Evolutionary conservation across 92 coral and sea anemone genomes (phyloP).

Genomic region (Porites cylindrica): DNA sequence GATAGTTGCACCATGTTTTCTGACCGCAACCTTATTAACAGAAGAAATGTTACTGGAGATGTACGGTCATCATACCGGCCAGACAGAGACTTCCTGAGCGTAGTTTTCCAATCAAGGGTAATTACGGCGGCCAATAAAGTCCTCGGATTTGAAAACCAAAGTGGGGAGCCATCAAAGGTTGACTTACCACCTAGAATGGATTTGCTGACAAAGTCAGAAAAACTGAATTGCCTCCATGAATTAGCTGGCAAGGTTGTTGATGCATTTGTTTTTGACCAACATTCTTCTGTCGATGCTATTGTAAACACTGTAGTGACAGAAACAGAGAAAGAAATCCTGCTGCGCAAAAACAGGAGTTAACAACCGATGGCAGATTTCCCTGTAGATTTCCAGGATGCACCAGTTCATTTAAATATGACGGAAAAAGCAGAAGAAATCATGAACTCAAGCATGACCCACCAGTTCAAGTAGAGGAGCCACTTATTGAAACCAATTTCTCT

Average conservation of each 20-base stretch:
- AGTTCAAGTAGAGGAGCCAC: constrained; percentile 34
- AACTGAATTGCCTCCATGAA: constrained; percentile 38
- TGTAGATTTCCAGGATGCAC: constrained; percentile 69
- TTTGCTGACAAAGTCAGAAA: constrained; percentile 37
- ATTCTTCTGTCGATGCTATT: constrained; percentile 14
- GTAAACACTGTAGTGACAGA: constrained; percentile 41
- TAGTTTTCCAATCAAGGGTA: constrained; percentile 58
- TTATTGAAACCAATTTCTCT: constrained; percentile 7
- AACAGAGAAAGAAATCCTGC: constrained; percentile 46
- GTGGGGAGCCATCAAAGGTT: constrained; percentile 48
- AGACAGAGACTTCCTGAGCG: constrained; percentile 57
- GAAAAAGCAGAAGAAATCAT: constrained; percentile 68
- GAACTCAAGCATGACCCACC: constrained; percentile 70
- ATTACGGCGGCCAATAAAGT: constrained; percentile 63
- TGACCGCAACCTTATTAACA: too few species aligned
- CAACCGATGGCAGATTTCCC: constrained; percentile 68
- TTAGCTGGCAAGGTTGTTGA: constrained; percentile 61
- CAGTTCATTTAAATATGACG: constrained; percentile 67
- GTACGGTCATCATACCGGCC: constrained; percentile 58
- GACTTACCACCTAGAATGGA: constrained; percentile 32
- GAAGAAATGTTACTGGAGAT: constrained; percentile 54
- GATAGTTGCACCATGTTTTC: too few species aligned
- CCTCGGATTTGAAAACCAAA: constrained; percentile 50
- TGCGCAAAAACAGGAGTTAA: constrained; percentile 58
- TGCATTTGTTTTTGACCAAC: constrained; percentile 36